Base-by-base conservation (phyloP, 2,888 invertebrate genomes). In the Mimumesa dahlbomi region DNA sequence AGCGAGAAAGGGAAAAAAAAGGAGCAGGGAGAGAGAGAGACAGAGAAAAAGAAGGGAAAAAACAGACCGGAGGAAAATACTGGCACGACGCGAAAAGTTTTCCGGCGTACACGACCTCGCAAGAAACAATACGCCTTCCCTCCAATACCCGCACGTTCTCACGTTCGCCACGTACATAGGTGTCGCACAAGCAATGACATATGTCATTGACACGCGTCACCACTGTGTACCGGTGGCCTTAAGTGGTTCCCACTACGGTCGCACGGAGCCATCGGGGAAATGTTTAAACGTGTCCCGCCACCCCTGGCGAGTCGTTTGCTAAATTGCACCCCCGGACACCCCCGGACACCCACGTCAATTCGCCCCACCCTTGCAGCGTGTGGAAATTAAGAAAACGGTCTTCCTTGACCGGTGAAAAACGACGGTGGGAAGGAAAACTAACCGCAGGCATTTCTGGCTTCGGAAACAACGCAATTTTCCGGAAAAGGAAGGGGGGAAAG, bases 201-300 rank as follows among this genome's bases (percentile, higher is more conserved):
- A 49, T 57, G 52, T 73, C 69, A 69, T 69, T 69, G 72, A 65
- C 72, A 70, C 65, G 49, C 57, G 73, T 70, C 69, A 65, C 45
- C 45, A 54, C 19, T 54, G 40, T 21, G 11, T 48, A 49, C 56
- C 42, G 45, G 45, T 49, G 13, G 22, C 64, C 61, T 58, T 65
- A 64, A 70, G 45, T 57, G 56, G 57, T 62, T 57, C 65, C 49
- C 45, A 42, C 42, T 16, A 59, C 13, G 43, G 16, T 4, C 11
- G 16, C 19, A 16, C 11, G 31, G 21, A 22, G 46, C 31, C 46
- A 36, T 25, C 29, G 46, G 36, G 34, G 52, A 48, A 61, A 63
- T 52, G 54, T 56, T 56, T 56, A 63, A 63, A 49, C 49, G 49
- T 14, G 18, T 13, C 31, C 31, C n/a, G 29, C 22, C 19, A 13